These are phyloP conservation scores for Pentamera pediparva DNA, from an alignment of 53 echinoderm and acorn worm genomes.

Conservation along the genomic window DNA sequence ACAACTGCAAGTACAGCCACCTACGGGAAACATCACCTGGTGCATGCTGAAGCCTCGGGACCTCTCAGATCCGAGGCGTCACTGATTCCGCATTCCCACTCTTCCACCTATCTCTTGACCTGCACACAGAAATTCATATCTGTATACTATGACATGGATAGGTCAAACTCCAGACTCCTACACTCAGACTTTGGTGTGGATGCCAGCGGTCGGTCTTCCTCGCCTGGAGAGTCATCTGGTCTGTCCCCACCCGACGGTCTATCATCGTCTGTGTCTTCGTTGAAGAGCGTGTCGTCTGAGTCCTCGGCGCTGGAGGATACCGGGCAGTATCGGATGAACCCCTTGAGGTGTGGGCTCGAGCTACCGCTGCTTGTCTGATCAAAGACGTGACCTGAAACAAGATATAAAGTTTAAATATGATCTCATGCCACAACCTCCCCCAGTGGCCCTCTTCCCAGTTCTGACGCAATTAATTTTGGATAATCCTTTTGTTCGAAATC, in stretches of 20 bases:
- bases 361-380: slow-evolving; percentile 5
- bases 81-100: no score
- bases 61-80: no score
- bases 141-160: not conserved
- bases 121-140: no score
- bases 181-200: slow-evolving; percentile 5
- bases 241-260: not conserved
- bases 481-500: no score
- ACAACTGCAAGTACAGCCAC: no score
- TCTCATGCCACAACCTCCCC: no score
- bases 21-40: no score
- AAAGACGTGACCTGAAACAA: not conserved
- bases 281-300: slow-evolving; percentile 19
- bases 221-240: slow-evolving; percentile 1
- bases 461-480: no score
- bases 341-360: slow-evolving; percentile 19
- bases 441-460: no score
- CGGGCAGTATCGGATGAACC: slow-evolving; percentile 20
- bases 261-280: slow-evolving; percentile 15
- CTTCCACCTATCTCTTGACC: no score
- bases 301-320: slow-evolving; percentile 13
- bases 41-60: no score
- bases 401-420: no score
- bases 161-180: not conserved
- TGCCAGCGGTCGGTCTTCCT: not conserved